phyloP scores from a whole-genome alignment of 2,797 vertebrate species.

The Pseudomugil gertrudae region DNA sequence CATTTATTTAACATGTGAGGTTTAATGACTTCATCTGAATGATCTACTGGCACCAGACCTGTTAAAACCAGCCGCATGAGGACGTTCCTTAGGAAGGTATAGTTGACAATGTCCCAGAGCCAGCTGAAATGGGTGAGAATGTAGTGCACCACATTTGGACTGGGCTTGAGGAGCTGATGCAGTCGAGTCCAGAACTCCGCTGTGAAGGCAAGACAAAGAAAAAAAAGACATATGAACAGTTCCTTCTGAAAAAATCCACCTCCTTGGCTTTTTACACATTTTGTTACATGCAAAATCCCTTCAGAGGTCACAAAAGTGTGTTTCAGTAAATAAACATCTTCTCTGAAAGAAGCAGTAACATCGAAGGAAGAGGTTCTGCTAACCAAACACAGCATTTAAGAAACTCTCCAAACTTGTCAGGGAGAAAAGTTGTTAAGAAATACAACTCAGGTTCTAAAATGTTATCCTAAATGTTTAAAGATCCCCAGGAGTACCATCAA shows the following conservation, averaged over 20 bases:
- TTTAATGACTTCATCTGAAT: background rate
- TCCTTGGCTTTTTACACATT: background rate
- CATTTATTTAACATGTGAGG: background rate
- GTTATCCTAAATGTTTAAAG: no score
- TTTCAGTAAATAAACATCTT: no score
- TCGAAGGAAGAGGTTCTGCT: no score
- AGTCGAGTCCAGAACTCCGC: constrained; percentile 89
- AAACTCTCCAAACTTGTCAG: no score
- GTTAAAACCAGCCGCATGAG: constrained; percentile 93
- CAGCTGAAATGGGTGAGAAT: constrained; percentile 90
- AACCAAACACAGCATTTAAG: no score
- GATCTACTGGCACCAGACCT: constrained; percentile 74
- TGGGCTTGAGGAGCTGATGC: constrained; percentile 82
- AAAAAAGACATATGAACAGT: background rate
- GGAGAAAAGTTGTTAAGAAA: no score
- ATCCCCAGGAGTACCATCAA: no score
- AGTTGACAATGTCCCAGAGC: constrained; percentile 93
- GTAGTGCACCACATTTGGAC: constrained; percentile 85
- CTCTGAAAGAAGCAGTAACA: no score
- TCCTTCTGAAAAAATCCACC: background rate
- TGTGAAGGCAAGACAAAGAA: constrained; percentile 44
- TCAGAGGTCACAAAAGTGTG: no score
- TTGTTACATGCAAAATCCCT: background rate
- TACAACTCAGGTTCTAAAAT: no score
- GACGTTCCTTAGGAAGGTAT: constrained; percentile 85